These are phyloP conservation scores for Brotula barbata DNA, from an alignment of 2,797 vertebrate genomes.

Conservation along the genomic window DNA sequence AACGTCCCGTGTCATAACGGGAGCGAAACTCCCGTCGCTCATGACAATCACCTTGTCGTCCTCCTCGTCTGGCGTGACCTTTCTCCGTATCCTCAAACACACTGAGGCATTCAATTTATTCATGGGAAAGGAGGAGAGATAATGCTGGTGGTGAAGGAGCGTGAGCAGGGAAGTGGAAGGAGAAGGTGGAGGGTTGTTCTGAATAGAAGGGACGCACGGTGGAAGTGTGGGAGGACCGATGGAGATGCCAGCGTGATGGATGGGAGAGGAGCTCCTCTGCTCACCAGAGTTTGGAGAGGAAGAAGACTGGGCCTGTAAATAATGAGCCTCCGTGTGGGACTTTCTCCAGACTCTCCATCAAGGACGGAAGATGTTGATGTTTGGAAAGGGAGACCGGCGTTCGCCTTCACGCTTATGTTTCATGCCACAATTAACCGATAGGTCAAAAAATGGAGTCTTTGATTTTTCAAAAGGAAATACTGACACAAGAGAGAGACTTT, in stretches of 20 bases:
- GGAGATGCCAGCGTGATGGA: conserved; percentile 81
- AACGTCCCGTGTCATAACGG: conserved; percentile 32
- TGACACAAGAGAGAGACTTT: conserved; percentile 59
- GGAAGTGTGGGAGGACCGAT: conserved; percentile 66
- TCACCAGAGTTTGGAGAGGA: conserved; percentile 55
- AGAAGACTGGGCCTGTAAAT: conserved; percentile 53
- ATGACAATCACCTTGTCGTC: conserved; percentile 55
- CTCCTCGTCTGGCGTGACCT: conserved; percentile 54
- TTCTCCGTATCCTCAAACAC: conserved; percentile 63
- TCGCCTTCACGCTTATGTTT: conserved; percentile 67
- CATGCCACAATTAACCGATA: conserved; percentile 68
- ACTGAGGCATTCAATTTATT: conserved; percentile 77
- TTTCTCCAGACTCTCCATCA: conserved; percentile 11
- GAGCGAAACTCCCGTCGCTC: conserved; percentile 49
- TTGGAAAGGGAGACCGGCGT: conserved; percentile 27
- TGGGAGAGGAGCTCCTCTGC: conserved; percentile 59
- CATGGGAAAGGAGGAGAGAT: conserved; percentile 58
- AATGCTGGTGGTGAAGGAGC: conserved; percentile 68
- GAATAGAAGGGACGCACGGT: conserved; percentile 24
- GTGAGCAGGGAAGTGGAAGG: conserved; percentile 52
- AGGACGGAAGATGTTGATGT: conserved; percentile 40
- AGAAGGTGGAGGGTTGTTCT: conserved; percentile 48
- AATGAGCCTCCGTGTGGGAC: conserved; percentile 41
- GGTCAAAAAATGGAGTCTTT: conserved; percentile 32
- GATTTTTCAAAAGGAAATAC: conserved; percentile 56